Evolutionary conservation across 2,113 vertebrate species (phyloP).

Genomic region (Ptilonorhynchus violaceus): DNA sequence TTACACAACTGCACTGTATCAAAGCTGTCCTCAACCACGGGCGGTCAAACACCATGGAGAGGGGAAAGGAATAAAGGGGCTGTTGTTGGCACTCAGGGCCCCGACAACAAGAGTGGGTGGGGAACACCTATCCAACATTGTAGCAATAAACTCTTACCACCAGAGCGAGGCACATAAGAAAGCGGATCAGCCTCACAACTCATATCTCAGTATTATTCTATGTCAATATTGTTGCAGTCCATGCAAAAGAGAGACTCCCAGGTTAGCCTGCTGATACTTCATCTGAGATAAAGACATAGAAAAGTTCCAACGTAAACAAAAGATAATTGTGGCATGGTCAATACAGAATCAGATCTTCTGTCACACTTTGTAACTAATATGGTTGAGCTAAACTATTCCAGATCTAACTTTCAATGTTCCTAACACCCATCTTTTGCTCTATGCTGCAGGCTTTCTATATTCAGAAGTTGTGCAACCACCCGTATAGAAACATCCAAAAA

Average conservation of each 20-base stretch:
- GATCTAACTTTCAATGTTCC: background rate
- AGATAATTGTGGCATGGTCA: background rate
- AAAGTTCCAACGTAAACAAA: background rate
- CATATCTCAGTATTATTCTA: background rate
- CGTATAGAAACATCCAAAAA: background rate
- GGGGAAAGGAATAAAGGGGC: background rate
- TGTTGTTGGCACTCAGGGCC: background rate
- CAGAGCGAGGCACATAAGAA: background rate
- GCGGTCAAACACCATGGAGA: background rate
- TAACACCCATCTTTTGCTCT: background rate
- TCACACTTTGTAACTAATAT: background rate
- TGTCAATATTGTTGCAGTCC: background rate
- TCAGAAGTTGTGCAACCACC: background rate
- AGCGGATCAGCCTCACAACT: background rate
- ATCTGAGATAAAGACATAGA: background rate
- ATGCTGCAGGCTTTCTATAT: background rate
- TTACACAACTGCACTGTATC: background rate
- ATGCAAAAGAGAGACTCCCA: background rate
- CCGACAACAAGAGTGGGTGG: background rate
- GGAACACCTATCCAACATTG: background rate
- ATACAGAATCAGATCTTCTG: background rate
- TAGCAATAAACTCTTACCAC: background rate
- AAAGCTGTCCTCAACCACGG: background rate
- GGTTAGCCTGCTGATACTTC: background rate
- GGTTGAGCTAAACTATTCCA: background rate